phyloP scores from a whole-genome alignment of 2,797 vertebrate genomes.

The Sebastes cheni region DNA sequence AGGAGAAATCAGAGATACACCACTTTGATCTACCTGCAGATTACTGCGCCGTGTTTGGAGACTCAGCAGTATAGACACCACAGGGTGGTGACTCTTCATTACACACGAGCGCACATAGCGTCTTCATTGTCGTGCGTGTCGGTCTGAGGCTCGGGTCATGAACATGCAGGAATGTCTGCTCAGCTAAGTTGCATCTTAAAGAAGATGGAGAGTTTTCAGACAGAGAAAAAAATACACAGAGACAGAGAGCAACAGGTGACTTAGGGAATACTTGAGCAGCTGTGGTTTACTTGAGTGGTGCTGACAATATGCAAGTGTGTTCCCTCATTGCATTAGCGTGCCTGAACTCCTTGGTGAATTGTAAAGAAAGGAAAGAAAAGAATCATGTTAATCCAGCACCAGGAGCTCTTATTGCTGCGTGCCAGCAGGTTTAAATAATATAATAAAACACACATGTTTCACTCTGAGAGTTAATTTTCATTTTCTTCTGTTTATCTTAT shows the following conservation, averaged over 20 bases:
- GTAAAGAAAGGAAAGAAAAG: not conserved
- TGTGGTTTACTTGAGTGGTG: constrained; percentile 17
- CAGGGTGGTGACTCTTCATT: constrained; percentile 20
- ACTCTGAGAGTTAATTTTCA: constrained; percentile 43
- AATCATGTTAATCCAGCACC: constrained; percentile 36
- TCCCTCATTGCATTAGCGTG: constrained; percentile 27
- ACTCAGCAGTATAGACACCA: constrained; percentile 44
- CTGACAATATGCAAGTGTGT: constrained; percentile 9
- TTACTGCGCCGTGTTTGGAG: constrained; percentile 45
- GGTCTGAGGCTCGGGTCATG: constrained; percentile 34
- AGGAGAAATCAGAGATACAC: constrained; percentile 44
- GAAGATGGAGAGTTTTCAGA: not conserved
- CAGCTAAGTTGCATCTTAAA: constrained; percentile 23
- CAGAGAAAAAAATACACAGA: not conserved
- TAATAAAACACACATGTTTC: constrained; percentile 58
- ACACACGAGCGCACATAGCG: not conserved
- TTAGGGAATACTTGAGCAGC: constrained; percentile 21
- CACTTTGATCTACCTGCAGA: constrained; percentile 68
- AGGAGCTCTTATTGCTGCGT: constrained; percentile 19
- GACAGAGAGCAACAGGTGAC: constrained; percentile 36
- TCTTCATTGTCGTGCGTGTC: constrained; percentile 8
- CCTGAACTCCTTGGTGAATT: constrained; percentile 12
- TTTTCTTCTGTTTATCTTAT: constrained; percentile 43
- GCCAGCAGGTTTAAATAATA: constrained; percentile 9
- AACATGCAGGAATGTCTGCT: constrained; percentile 59